A percentile compares a stretch with the other conserved stretches of the same genome.
These are phyloP conservation scores for Zaprionus taronus DNA, from an alignment of 1,140 invertebrate genomes.

Conservation along the genomic window DNA sequence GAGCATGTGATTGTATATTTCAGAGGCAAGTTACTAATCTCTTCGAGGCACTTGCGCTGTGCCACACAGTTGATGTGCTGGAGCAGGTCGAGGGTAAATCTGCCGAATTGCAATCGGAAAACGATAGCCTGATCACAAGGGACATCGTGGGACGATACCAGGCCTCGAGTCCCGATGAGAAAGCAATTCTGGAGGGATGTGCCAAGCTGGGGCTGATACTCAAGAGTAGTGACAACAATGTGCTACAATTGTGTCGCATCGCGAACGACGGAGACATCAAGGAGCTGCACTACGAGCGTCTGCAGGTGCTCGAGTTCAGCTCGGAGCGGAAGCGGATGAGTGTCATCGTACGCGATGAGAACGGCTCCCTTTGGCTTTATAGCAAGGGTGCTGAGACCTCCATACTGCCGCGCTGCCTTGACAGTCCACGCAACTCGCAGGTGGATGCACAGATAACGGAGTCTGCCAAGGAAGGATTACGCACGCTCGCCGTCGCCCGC, in stretches of 20 bases:
- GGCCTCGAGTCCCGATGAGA: constrained; percentile 93
- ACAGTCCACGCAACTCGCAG: constrained; percentile 85
- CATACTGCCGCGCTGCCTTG: constrained; percentile 87
- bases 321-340: constrained; percentile 97
- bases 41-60: constrained; percentile 90
- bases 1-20: neutral
- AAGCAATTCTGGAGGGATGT: constrained; percentile 92
- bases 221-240: constrained; percentile 85
- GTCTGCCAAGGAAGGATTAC: constrained; percentile 94
- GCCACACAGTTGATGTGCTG: constrained; percentile 88
- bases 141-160: constrained; percentile 82
- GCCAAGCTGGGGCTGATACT: constrained; percentile 89
- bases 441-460: constrained; percentile 93
- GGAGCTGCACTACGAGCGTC: constrained; percentile 89
- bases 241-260: constrained; percentile 47
- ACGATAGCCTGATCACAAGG: constrained; percentile 29
- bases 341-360: constrained; percentile 91
- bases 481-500: constrained; percentile 93
- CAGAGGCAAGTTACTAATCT: constrained; percentile 43
- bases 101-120: constrained; percentile 19
- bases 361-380: constrained; percentile 89
- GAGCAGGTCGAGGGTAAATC: neutral
- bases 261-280: constrained; percentile 63
- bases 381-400: constrained; percentile 93
- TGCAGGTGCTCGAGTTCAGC: constrained; percentile 98